Percentiles rank a stretch among this genome's conserved stretches.
Conservation (phyloP, 2,888 invertebrate genomes). For the Crematogaster levior region DNA sequence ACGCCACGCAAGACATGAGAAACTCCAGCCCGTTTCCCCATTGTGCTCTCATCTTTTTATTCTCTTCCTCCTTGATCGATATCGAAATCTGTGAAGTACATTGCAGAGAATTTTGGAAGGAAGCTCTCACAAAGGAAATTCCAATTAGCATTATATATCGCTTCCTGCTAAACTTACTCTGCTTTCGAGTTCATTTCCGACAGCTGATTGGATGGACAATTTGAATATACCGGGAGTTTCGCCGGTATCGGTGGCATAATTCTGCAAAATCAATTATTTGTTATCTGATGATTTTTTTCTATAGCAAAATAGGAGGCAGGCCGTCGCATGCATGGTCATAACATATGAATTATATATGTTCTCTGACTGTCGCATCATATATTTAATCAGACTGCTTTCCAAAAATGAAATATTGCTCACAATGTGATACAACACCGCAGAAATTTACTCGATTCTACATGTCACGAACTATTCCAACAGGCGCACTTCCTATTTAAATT, state of each 20-base stretch:
- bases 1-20: conserved; percentile 88
- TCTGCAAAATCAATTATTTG: conserved; percentile 48
- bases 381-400: not conserved
- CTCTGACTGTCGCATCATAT: not conserved
- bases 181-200: conserved; percentile 10
- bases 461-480: not conserved
- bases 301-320: not conserved
- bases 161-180: conserved; percentile 30
- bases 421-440: not conserved
- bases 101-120: not conserved
- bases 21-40: conserved; percentile 89
- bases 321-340: not conserved
- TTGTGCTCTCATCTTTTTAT: conserved; percentile 77
- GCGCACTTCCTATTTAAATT: not conserved
- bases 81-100: not conserved
- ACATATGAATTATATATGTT: not conserved
- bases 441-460: not conserved
- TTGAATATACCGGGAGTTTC: conserved; percentile 57
- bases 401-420: not conserved
- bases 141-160: not conserved
- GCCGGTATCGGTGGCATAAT: conserved; percentile 22
- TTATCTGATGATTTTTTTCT: conserved; percentile 21
- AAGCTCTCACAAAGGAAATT: not conserved
- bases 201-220: conserved; percentile 55
- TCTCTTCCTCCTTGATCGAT: not conserved